phyloP scores from a whole-genome alignment of 1,140 invertebrate species.

The Planococcus citri region DNA sequence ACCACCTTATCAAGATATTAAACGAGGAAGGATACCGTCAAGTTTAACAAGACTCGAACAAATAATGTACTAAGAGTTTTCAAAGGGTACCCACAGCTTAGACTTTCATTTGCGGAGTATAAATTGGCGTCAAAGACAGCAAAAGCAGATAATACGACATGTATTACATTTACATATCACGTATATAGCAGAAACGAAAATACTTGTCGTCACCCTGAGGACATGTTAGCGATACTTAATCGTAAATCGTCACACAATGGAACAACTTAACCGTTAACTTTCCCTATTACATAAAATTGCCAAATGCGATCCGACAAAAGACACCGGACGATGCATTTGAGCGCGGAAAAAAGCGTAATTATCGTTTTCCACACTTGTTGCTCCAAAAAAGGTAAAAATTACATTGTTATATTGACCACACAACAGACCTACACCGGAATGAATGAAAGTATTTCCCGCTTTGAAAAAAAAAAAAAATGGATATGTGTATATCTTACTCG shows the following conservation, averaged over 20 bases:
- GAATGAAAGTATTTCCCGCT: slow-evolving; percentile 12
- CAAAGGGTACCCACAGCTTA: too few relatives aligned
- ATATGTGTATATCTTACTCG: too few relatives aligned
- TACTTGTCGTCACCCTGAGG: neutral
- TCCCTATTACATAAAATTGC: slow-evolving; percentile 1
- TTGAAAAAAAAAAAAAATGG: too few relatives aligned
- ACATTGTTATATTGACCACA: neutral
- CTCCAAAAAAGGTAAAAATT: slow-evolving; percentile 8
- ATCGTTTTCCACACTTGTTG: neutral
- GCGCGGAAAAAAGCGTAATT: neutral
- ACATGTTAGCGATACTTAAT: neutral
- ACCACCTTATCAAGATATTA: too few relatives aligned
- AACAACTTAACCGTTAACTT: neutral
- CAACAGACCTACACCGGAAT: neutral
- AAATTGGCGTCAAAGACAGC: neutral
- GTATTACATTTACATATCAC: slow-evolving; percentile 3
- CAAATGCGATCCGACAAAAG: neutral
- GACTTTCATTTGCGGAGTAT: neutral
- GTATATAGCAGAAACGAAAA: neutral
- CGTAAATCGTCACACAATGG: slow-evolving; percentile 1
- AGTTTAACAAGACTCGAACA: neutral
- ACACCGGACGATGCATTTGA: neutral
- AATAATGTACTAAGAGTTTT: neutral
- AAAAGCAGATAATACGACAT: neutral
- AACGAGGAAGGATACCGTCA: neutral